These are phyloP conservation scores for Drosophila simulans DNA, from an alignment of 1,140 invertebrate species.

Conservation along the genomic window DNA sequence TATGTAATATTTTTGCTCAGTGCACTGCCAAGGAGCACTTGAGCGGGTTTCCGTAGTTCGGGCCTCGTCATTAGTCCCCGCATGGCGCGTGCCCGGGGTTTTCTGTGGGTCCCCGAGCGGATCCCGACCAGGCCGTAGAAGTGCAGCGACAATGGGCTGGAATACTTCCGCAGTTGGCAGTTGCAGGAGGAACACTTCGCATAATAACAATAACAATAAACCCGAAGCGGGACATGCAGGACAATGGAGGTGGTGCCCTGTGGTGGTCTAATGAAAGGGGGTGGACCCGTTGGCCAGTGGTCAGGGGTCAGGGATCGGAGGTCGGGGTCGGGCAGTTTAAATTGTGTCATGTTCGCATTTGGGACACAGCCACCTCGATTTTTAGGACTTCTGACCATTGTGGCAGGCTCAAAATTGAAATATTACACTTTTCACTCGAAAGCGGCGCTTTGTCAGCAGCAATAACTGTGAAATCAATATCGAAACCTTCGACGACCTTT, in stretches of 20 bases:
- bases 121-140: slow-evolving; percentile 49
- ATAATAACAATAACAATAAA: slow-evolving; percentile 83
- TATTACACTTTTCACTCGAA: slow-evolving; percentile 75
- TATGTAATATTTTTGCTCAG: neutral
- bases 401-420: slow-evolving; percentile 69
- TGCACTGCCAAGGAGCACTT: slow-evolving; percentile 61
- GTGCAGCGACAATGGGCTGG: slow-evolving; percentile 54
- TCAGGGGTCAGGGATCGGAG: slow-evolving; percentile 31
- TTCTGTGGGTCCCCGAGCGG: slow-evolving; percentile 21
- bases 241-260: slow-evolving; percentile 61
- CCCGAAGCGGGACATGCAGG: slow-evolving; percentile 55
- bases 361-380: slow-evolving; percentile 26
- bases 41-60: slow-evolving; percentile 56
- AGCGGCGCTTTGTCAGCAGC: slow-evolving; percentile 43
- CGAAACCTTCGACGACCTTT: slow-evolving; percentile 48
- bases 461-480: slow-evolving; percentile 67
- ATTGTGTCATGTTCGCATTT: slow-evolving; percentile 73
- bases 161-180: slow-evolving; percentile 73
- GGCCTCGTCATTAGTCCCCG: slow-evolving; percentile 66
- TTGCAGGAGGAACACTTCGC: slow-evolving; percentile 58
- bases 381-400: slow-evolving; percentile 9
- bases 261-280: slow-evolving; percentile 49
- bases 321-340: slow-evolving; percentile 55
- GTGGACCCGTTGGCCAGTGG: slow-evolving; percentile 58
- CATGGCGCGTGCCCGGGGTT: slow-evolving; percentile 45